Base-by-base conservation (phyloP, 2,797 vertebrate genomes). In the Tadarida brasiliensis region DNA sequence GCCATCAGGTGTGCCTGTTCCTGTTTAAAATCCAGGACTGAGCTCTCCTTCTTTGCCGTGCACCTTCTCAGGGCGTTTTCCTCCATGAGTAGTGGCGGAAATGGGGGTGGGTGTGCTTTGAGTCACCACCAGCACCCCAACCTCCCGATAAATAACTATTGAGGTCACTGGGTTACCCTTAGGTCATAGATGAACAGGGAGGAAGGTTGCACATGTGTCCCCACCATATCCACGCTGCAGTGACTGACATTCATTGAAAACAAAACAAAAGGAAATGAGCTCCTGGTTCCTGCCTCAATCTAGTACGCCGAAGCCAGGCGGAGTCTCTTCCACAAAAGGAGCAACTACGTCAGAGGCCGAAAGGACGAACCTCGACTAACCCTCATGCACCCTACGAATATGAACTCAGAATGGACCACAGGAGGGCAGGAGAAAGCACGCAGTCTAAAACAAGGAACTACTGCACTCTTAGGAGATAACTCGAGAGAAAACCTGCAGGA, bases 161-260 rank as follows among this genome's bases (percentile, higher is more conserved):
- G 22, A 11, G 49, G 63, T 57, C 86, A 87, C 30, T 14, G 30
- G 59, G n/a, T 78, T 56, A 51, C 30, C 63, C 44, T 19, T 0
- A 3, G 63, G 30, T 33, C 87, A n/a, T 2, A 10, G 85, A 2
- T 39, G 61, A 65, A 35, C 19, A 24, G 47, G 12, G 44, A 67
- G 39, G 30, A 71, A 2, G 10, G 39, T 8, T 20, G 35, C 5
- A 44, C 7, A 5, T 16, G 20, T 68, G 73, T 76, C 39, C 44
- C 56, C 12, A 47, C 26, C 10, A 5, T 4, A 4, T 19, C 20
- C 0, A 11, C 1, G 1, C 0, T n/a, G 11, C 24, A 3, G 15
- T 39, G 44, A 61, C 24, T 7, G 2, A 47, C 20, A 15, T 7
- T 14, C 59, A n/a, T 7, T 15, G 51, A 30, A 78, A 28, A 56